phyloP scores from a whole-genome alignment of 2,113 vertebrate species.

The Marmota monax region DNA sequence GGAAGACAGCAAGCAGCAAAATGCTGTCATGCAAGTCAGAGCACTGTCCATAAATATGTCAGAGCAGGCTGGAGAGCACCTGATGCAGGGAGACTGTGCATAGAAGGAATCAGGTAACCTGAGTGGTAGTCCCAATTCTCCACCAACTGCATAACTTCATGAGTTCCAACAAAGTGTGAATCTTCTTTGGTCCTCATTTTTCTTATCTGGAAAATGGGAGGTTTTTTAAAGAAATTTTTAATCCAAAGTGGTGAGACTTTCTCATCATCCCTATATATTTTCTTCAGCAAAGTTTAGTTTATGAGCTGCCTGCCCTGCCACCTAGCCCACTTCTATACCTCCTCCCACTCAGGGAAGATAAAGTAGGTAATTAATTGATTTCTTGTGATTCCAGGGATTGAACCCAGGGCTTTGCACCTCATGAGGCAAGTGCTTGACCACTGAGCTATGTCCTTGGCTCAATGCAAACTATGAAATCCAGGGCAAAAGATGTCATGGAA shows the following conservation, averaged over 20 bases:
- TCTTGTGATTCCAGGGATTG: too few relatives aligned
- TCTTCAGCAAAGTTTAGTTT: not conserved
- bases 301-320: not conserved
- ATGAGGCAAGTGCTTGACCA: too few relatives aligned
- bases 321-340: not conserved
- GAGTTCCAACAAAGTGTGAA: not conserved
- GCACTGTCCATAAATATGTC: not conserved
- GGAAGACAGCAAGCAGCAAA: not conserved
- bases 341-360: not conserved
- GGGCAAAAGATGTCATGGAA: not conserved
- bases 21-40: not conserved
- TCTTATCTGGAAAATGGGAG: not conserved
- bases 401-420: too few relatives aligned
- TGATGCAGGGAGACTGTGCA: not conserved
- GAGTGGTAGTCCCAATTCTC: not conserved
- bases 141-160: not conserved
- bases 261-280: not conserved
- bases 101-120: not conserved
- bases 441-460: too few relatives aligned
- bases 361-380: not conserved
- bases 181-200: conserved; percentile 5
- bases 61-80: not conserved
- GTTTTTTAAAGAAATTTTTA: not conserved
- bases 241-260: not conserved
- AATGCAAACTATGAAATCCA: not conserved